Percentiles rank a stretch among this genome's conserved stretches.
Conservation (phyloP, 1,140 invertebrate species). For the Ostrea edulis region DNA sequence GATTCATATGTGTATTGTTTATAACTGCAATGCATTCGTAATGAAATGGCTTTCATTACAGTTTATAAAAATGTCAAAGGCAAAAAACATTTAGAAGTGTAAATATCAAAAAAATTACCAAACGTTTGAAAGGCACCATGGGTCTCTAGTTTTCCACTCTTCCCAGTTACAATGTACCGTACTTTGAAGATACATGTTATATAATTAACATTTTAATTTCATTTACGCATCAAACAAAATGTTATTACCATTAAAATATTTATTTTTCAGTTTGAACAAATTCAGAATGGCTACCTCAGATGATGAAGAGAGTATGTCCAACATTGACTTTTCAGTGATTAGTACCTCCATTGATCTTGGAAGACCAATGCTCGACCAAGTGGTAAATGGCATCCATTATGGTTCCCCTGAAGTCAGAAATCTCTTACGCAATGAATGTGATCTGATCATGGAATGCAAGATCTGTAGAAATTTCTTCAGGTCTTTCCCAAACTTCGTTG, state of each 20-base stretch:
- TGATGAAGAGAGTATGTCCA: conserved; percentile 53
- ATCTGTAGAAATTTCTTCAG: conserved; percentile 91
- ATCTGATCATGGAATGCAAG: conserved; percentile 91
- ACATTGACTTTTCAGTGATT: conserved; percentile 71
- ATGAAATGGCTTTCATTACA: too few species aligned
- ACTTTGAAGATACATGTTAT: too few species aligned
- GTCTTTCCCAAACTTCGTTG: conserved; percentile 90
- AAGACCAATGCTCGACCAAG: conserved; percentile 69
- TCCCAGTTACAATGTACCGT: too few species aligned
- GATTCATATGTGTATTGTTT: too few species aligned
- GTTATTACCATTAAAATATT: background rate
- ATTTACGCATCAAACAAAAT: too few species aligned
- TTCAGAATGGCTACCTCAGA: conserved; percentile 56
- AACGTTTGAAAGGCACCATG: too few species aligned
- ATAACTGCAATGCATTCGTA: too few species aligned
- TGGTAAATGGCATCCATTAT: conserved; percentile 71
- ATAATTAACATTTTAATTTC: too few species aligned
- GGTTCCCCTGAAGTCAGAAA: conserved; percentile 81
- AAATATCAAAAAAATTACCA: too few species aligned
- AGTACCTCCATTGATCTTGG: conserved; percentile 67
- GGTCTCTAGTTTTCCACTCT: too few species aligned
- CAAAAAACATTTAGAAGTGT: too few species aligned
- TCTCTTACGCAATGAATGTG: conserved; percentile 88
- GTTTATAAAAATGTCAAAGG: too few species aligned
- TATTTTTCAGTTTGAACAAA: conserved; percentile 24